These are phyloP conservation scores for Thunnus albacares DNA, from an alignment of 2,797 vertebrate species.

Conservation along the genomic window DNA sequence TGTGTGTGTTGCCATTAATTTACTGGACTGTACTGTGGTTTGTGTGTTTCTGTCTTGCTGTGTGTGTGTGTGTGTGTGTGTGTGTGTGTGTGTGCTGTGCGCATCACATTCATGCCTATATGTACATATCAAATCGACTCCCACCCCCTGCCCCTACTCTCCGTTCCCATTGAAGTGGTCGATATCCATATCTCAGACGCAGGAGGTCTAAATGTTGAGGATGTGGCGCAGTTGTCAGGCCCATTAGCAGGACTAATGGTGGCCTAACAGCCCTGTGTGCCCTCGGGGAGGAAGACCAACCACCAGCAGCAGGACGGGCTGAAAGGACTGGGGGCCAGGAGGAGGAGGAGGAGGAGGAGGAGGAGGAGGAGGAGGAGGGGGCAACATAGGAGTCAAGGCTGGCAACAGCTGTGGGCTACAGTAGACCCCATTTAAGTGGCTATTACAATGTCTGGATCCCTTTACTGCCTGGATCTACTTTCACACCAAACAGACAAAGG, in stretches of 20 bases:
- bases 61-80: neutral
- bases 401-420: constrained; percentile 70
- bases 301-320: constrained; percentile 72
- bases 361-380: neutral
- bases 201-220: constrained; percentile 78
- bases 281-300: constrained; percentile 77
- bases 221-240: constrained; percentile 77
- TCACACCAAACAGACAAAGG: constrained; percentile 47
- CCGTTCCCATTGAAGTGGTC: constrained; percentile 76
- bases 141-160: constrained; percentile 41
- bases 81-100: constrained; percentile 33
- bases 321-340: constrained; percentile 58
- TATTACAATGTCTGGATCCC: constrained; percentile 71
- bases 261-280: constrained; percentile 76
- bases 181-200: constrained; percentile 80
- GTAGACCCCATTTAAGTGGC: constrained; percentile 74
- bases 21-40: neutral
- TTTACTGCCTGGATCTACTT: constrained; percentile 64
- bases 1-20: constrained; percentile 1
- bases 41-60: neutral
- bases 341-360: neutral
- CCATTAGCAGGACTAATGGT: constrained; percentile 84
- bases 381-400: constrained; percentile 48
- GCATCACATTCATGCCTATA: constrained; percentile 45
- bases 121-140: constrained; percentile 65